phyloP scores from a whole-genome alignment of 2,113 vertebrate genomes.

The Alosa alosa region DNA sequence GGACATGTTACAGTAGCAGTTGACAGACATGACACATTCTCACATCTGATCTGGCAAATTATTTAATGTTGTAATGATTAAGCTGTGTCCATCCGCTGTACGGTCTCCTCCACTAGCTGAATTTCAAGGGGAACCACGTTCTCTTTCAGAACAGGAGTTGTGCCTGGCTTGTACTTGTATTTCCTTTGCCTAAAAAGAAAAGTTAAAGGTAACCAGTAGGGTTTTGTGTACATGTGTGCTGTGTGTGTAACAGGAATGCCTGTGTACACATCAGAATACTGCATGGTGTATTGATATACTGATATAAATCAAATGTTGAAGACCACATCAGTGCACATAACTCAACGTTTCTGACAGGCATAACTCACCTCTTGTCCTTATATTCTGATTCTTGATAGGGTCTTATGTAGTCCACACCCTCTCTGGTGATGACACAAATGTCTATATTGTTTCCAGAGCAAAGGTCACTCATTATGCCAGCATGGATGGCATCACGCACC shows the following conservation, averaged over 20 bases:
- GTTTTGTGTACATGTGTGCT: neutral
- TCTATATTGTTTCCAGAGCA: slow-evolving; percentile 82
- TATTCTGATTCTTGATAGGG: slow-evolving; percentile 62
- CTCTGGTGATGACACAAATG: slow-evolving; percentile 75
- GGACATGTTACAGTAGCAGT: neutral
- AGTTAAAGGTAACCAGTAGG: neutral
- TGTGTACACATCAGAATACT: neutral
- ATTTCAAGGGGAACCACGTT: slow-evolving; percentile 61
- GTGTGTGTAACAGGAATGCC: too few species aligned
- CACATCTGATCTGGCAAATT: neutral
- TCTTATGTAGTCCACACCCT: slow-evolving; percentile 69
- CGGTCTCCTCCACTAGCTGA: slow-evolving; percentile 59
- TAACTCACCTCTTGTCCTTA: slow-evolving; percentile 57
- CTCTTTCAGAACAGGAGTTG: slow-evolving; percentile 63
- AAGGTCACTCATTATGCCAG: slow-evolving; percentile 81
- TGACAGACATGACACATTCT: neutral
- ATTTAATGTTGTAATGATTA: slow-evolving; percentile 39
- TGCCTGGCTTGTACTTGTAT: slow-evolving; percentile 64
- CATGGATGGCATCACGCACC: slow-evolving; percentile 70
- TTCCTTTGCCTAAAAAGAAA: slow-evolving; percentile 52
- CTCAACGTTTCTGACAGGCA: neutral
- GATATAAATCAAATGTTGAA: neutral
- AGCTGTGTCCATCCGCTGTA: slow-evolving; percentile 65
- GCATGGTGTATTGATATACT: neutral
- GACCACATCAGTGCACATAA: neutral